Percentiles rank a stretch among this genome's conserved stretches.
Evolutionary conservation across 2,797 vertebrate species (phyloP).

Genomic region (Lophotriccus pileatus): DNA sequence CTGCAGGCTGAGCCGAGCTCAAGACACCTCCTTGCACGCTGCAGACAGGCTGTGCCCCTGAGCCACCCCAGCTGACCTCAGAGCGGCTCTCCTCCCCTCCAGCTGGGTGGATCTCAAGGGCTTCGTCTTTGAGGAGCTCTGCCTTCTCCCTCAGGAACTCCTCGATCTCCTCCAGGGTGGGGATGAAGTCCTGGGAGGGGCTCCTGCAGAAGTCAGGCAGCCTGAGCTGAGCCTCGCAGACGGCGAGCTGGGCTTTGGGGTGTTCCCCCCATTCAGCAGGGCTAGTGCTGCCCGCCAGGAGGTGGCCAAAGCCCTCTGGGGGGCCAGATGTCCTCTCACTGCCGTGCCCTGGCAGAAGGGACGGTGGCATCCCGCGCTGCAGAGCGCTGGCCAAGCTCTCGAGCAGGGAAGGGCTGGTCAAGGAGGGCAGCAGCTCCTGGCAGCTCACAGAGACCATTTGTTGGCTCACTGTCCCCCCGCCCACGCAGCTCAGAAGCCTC

Average conservation of each 20-base stretch:
- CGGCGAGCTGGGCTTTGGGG: neutral
- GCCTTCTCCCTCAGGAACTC: constrained; percentile 88
- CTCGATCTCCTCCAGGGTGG: constrained; percentile 89
- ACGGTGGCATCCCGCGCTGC: neutral
- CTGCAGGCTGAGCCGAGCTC: neutral
- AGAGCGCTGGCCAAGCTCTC: neutral
- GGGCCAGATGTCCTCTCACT: constrained; percentile 32
- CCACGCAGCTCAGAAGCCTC: neutral
- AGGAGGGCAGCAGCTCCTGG: constrained; percentile 61
- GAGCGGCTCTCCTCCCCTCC: neutral
- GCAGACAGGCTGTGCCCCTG: neutral
- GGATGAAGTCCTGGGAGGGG: constrained; percentile 79
- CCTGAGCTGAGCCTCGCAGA: constrained; percentile 53
- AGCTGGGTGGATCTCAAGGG: neutral
- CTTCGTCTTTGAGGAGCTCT: constrained; percentile 19
- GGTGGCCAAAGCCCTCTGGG: neutral
- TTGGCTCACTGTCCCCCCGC: constrained; percentile 26
- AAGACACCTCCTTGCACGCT: neutral
- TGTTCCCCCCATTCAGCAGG: constrained; percentile 48
- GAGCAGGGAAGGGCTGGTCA: neutral
- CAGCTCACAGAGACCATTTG: constrained; percentile 87
- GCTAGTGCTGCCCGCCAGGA: constrained; percentile 36
- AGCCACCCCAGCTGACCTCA: neutral
- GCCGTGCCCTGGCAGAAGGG: constrained; percentile 42
- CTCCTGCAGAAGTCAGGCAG: constrained; percentile 79